Evolutionary conservation across 1,140 invertebrate species (phyloP).

Genomic region (Heliconius congener): DNA sequence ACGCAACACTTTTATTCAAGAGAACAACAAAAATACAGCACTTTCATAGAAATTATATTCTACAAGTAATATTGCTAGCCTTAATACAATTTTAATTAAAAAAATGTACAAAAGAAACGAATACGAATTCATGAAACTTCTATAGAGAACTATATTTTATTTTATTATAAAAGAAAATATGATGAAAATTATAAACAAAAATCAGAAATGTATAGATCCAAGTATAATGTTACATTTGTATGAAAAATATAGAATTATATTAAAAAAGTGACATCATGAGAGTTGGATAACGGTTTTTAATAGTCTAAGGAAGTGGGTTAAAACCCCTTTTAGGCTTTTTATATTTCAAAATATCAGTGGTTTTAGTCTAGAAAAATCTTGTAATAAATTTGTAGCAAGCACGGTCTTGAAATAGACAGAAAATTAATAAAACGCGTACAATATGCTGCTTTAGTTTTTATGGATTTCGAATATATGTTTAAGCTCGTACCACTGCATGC

Average conservation of each 20-base stretch:
- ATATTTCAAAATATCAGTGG: too few species aligned
- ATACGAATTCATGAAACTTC: not conserved
- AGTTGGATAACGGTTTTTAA: too few species aligned
- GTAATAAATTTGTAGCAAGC: too few species aligned
- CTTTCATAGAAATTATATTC: conserved; percentile 3
- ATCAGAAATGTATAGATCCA: not conserved
- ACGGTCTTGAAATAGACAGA: too few species aligned
- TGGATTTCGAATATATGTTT: too few species aligned
- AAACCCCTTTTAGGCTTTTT: too few species aligned
- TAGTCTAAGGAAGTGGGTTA: too few species aligned
- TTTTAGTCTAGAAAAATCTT: too few species aligned
- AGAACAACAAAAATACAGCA: conserved; percentile 9
- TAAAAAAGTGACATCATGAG: not conserved
- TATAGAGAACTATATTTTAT: conserved; percentile 2
- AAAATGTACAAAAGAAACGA: not conserved
- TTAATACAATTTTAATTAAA: conserved; percentile 10
- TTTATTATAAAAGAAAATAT: not conserved
- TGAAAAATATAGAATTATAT: not conserved
- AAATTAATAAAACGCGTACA: too few species aligned
- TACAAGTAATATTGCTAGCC: not conserved
- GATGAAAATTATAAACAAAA: not conserved
- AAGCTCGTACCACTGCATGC: too few species aligned
- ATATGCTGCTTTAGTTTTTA: too few species aligned
- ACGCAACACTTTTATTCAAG: conserved; percentile 3
- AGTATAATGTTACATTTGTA: not conserved